A percentile compares a stretch with the other conserved stretches of the same genome.
These are phyloP conservation scores for Plectus sambesii DNA, from an alignment of 1,140 invertebrate genomes.

Conservation along the genomic window DNA sequence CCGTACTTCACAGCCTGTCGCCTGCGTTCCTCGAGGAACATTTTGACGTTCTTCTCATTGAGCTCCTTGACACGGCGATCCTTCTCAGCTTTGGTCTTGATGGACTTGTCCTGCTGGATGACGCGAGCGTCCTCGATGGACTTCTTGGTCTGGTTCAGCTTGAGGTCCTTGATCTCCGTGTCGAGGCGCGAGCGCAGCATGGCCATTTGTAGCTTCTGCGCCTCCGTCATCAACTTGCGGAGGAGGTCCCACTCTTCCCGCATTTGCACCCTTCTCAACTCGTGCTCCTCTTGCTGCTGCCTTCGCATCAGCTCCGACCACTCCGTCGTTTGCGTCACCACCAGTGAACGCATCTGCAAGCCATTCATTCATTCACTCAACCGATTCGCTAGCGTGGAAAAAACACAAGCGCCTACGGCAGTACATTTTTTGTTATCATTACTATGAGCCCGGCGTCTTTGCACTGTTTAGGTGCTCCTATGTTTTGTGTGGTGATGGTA, in stretches of 20 bases:
- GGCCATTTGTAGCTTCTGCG: slow-evolving; percentile 75
- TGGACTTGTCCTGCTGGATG: slow-evolving; percentile 64
- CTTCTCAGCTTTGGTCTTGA: slow-evolving; percentile 92
- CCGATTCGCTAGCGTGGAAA: too few species aligned
- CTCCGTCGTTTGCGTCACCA: slow-evolving; percentile 75
- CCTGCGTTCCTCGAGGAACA: slow-evolving; percentile 93
- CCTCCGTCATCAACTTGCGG: slow-evolving; percentile 68
- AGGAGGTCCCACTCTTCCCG: slow-evolving; percentile 76
- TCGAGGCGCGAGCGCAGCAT: slow-evolving; percentile 75
- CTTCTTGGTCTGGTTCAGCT: slow-evolving; percentile 80
- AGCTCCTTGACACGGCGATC: slow-evolving; percentile 74
- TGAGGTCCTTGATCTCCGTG: slow-evolving; percentile 91
- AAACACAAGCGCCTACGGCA: too few species aligned
- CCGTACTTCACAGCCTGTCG: slow-evolving; percentile 60
- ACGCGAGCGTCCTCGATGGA: slow-evolving; percentile 84
- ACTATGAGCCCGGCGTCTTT: too few species aligned
- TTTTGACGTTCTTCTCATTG: slow-evolving; percentile 96
- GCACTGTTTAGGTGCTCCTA: too few species aligned
- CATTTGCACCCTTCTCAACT: slow-evolving; percentile 35
- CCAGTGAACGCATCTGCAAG: slow-evolving; percentile 50
- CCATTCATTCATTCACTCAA: too few species aligned
- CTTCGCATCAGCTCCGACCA: slow-evolving; percentile 80
- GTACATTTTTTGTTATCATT: too few species aligned
- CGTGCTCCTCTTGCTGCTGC: slow-evolving; percentile 56
- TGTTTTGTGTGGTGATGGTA: too few species aligned